Evolutionary conservation across 2,113 vertebrate genomes (phyloP).

Genomic region (Craseonycteris thonglongyai): DNA sequence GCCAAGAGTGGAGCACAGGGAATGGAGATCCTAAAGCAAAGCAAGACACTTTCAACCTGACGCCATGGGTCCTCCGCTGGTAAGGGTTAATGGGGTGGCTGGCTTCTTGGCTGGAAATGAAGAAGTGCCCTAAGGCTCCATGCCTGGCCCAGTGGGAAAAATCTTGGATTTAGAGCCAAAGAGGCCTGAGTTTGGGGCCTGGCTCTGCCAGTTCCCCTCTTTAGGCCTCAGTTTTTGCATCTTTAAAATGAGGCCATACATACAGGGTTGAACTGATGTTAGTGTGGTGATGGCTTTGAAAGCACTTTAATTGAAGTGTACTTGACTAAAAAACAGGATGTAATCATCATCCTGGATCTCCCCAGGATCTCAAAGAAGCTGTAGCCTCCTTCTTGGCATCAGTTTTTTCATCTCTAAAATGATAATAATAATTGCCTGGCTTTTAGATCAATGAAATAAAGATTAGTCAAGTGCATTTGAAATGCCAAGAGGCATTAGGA

Average conservation of each 20-base stretch:
- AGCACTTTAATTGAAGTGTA: background rate
- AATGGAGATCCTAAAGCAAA: constrained; percentile 46
- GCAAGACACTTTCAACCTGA: constrained; percentile 67
- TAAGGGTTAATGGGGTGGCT: background rate
- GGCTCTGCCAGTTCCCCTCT: background rate
- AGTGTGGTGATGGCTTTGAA: background rate
- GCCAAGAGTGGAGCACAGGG: background rate
- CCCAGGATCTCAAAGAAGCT: background rate
- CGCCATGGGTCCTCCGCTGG: background rate
- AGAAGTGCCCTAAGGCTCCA: background rate
- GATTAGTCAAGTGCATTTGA: constrained; percentile 16
- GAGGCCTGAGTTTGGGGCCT: background rate
- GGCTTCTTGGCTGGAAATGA: background rate
- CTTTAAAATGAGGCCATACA: background rate
- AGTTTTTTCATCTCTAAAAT: constrained; percentile 14
- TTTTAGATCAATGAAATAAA: background rate
- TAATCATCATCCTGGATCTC: background rate
- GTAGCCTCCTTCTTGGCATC: background rate
- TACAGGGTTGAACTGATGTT: background rate
- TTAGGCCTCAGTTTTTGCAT: background rate
- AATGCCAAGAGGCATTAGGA: background rate
- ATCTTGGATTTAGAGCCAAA: background rate
- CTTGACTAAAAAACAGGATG: background rate
- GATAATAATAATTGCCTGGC: background rate
- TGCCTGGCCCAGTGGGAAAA: background rate